Evolutionary conservation across 2,888 invertebrate genomes (phyloP).

Genomic region (Hirtodrosophila alboralis): DNA sequence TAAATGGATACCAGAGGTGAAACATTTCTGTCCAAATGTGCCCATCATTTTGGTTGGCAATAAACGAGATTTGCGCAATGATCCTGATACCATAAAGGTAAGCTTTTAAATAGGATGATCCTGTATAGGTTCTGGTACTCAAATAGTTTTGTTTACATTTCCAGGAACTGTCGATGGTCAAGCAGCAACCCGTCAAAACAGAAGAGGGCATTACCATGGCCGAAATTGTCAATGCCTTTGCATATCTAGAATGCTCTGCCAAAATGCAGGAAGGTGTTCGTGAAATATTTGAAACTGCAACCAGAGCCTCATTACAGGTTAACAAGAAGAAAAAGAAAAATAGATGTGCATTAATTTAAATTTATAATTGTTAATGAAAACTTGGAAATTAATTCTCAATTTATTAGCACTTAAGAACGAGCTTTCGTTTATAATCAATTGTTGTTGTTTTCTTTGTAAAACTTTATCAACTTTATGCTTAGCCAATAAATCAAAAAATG

Average conservation of each 20-base stretch:
- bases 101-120: constrained; percentile 9
- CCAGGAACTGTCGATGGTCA: constrained; percentile 95
- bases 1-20: constrained; percentile 99
- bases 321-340: constrained; percentile 94
- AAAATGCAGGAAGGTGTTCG: constrained; percentile 99
- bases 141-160: not conserved
- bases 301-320: constrained; percentile 92
- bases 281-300: constrained; percentile 99
- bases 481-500: constrained; percentile 8
- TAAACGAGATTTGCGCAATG: constrained; percentile 97
- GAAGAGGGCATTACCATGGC: constrained; percentile 99
- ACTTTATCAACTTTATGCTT: constrained; percentile 15
- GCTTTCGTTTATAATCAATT: too few relatives aligned
- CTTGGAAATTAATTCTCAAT: too few relatives aligned
- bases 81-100: constrained; percentile 92
- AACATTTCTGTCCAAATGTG: constrained; percentile 99
- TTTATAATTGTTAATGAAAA: not conserved
- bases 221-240: constrained; percentile 98
- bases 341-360: constrained; percentile 92
- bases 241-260: constrained; percentile 99
- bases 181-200: constrained; percentile 97
- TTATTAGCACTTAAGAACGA: too few relatives aligned
- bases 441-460: not conserved
- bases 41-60: constrained; percentile 99
- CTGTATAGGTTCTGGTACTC: not conserved